A percentile compares a stretch with the other conserved stretches of the same genome.
Evolutionary conservation across 2,888 invertebrate genomes (phyloP).

Genomic region (Metalampra italica): DNA sequence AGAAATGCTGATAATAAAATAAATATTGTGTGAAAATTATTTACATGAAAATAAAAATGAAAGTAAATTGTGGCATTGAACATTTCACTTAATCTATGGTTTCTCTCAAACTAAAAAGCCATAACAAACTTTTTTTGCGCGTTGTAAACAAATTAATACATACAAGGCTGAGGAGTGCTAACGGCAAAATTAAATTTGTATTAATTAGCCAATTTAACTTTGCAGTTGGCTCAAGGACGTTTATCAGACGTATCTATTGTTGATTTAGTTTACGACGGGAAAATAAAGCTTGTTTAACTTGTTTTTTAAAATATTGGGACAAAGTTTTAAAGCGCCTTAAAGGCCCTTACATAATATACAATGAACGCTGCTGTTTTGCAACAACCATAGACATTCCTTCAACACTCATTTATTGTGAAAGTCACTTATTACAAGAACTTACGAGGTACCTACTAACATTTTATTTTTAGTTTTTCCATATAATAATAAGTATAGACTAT

Average conservation of each 20-base stretch:
- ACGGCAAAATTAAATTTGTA: no score
- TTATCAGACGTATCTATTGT: no score
- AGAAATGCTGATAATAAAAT: constrained; percentile 30
- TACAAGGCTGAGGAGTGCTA: neutral
- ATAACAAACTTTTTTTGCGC: neutral
- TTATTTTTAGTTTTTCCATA: neutral
- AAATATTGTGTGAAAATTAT: constrained; percentile 33
- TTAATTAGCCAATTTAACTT: neutral
- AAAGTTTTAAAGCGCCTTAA: no score
- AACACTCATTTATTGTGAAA: constrained; percentile 7
- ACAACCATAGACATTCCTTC: neutral
- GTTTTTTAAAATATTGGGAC: no score
- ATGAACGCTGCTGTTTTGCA: neutral
- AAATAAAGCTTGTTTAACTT: no score
- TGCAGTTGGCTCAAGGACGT: no score
- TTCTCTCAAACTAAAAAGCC: neutral
- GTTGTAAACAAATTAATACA: neutral
- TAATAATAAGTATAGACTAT: constrained; percentile 19
- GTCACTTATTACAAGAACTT: constrained; percentile 2
- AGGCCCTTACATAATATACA: neutral
- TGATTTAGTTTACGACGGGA: no score
- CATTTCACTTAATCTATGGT: neutral
- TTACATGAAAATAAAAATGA: constrained; percentile 38
- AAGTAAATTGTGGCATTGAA: constrained; percentile 13
- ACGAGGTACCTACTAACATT: neutral